These are phyloP conservation scores for Baccha elongata DNA, from an alignment of 2,888 invertebrate species.

Conservation along the genomic window DNA sequence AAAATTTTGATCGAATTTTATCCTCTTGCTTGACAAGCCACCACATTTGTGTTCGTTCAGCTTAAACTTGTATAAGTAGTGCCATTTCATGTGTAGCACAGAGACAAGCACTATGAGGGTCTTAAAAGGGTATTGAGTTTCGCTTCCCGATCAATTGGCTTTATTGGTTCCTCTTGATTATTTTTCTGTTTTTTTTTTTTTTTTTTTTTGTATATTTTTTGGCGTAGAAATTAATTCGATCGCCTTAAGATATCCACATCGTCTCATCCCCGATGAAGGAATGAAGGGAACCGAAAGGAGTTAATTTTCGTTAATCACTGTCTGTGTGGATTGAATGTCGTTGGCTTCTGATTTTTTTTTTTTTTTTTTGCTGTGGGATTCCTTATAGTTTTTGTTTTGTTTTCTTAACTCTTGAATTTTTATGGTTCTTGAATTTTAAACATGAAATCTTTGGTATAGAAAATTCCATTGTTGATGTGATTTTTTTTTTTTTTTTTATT, in stretches of 20 bases:
- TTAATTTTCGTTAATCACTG: conserved; percentile 74
- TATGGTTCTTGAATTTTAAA: conserved; percentile 44
- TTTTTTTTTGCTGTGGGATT: not conserved
- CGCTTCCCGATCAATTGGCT: conserved; percentile 66
- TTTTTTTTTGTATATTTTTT: conserved; percentile 22
- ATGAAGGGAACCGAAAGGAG: conserved; percentile 57
- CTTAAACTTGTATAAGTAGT: conserved; percentile 23
- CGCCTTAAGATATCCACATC: conserved; percentile 71
- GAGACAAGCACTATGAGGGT: conserved; percentile 7
- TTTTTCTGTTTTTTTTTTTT: conserved; percentile 29
- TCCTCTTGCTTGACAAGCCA: conserved; percentile 74
- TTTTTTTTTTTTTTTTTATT: conserved; percentile 7
- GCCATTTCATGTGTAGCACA: conserved; percentile 27
- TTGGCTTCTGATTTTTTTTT: conserved; percentile 63
- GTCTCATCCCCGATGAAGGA: conserved; percentile 53
- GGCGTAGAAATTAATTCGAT: conserved; percentile 68
- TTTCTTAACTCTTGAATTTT: conserved; percentile 35
- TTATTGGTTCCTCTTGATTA: conserved; percentile 37
- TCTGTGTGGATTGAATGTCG: conserved; percentile 71
- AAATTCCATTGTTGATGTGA: conserved; percentile 48
- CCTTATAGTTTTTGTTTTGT: conserved; percentile 2
- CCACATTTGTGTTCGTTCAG: conserved; percentile 65
- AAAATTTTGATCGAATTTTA: conserved; percentile 83
- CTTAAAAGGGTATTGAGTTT: conserved; percentile 63
- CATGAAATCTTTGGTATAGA: conserved; percentile 22